phyloP scores from a whole-genome alignment of 2,113 vertebrate genomes.

The Regulus satrapa region DNA sequence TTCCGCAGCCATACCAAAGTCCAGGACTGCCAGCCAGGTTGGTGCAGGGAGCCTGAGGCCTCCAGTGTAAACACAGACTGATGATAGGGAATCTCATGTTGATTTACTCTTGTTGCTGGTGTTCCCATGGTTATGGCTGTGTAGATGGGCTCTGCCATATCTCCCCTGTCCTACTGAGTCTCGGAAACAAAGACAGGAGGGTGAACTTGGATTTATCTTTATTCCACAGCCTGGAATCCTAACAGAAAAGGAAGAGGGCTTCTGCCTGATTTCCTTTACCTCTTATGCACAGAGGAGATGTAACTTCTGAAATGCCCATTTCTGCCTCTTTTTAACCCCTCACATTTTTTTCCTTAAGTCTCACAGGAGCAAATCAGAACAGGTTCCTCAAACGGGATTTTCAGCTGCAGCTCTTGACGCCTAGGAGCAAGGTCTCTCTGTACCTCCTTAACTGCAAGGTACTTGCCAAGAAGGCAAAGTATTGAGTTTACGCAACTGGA shows the following conservation, averaged over 20 bases:
- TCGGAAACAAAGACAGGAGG: constrained; percentile 17
- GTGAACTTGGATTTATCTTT: constrained; percentile 17
- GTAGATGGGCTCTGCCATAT: background rate
- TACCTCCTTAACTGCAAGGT: background rate
- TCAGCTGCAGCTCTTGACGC: background rate
- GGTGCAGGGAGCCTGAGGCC: background rate
- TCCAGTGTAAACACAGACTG: background rate
- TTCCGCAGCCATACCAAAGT: background rate
- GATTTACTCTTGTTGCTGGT: constrained; percentile 37
- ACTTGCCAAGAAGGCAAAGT: background rate
- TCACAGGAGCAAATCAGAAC: background rate
- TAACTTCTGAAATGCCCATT: background rate
- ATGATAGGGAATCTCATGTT: background rate
- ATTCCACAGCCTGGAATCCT: background rate
- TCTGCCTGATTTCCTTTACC: background rate
- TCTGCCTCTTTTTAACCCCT: background rate
- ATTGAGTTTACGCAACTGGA: accelerated
- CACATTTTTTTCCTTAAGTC: background rate
- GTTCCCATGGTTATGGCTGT: constrained; percentile 43
- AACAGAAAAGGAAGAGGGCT: background rate
- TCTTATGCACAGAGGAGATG: background rate
- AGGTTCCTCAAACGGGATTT: background rate
- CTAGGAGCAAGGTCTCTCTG: background rate
- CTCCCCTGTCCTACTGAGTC: constrained; percentile 4
- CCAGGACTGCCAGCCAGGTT: background rate